phyloP scores from a whole-genome alignment of 2,888 invertebrate species.

The Serripes groenlandicus region DNA sequence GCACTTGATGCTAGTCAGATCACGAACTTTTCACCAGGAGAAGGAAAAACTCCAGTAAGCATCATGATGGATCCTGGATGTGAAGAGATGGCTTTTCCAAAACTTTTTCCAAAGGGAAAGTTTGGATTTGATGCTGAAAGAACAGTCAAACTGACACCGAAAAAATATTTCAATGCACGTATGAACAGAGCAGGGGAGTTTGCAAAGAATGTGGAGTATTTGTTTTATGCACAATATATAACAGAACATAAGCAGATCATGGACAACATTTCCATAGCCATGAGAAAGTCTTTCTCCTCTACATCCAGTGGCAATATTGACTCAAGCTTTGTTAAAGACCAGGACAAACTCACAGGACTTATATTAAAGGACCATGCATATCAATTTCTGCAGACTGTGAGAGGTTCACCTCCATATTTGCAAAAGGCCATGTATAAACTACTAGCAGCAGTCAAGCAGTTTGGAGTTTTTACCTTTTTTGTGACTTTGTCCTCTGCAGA shows the following conservation, averaged over 20 bases:
- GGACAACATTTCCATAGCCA: slow-evolving; percentile 26
- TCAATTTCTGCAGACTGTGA: slow-evolving; percentile 55
- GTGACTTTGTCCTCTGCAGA: slow-evolving; percentile 74
- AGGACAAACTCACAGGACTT: slow-evolving; percentile 25
- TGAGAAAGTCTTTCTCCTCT: slow-evolving; percentile 16
- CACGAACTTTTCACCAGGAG: slow-evolving; percentile 40
- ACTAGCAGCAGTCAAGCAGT: slow-evolving; percentile 65
- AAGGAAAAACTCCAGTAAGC: slow-evolving; percentile 51
- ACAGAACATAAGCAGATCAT: slow-evolving; percentile 44
- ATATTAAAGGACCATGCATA: slow-evolving; percentile 59
- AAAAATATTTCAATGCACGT: slow-evolving; percentile 60
- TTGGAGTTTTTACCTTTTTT: slow-evolving; percentile 47
- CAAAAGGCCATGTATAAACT: slow-evolving; percentile 60
- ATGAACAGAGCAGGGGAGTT: slow-evolving; percentile 42
- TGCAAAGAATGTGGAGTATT: slow-evolving; percentile 52
- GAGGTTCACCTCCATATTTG: slow-evolving; percentile 70
- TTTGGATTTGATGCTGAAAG: slow-evolving; percentile 53
- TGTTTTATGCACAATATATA: slow-evolving; percentile 54
- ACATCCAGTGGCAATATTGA: slow-evolving; percentile 4
- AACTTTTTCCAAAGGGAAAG: slow-evolving; percentile 48
- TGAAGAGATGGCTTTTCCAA: slow-evolving; percentile 54
- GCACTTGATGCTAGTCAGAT: slow-evolving; percentile 42
- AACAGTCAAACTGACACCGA: slow-evolving; percentile 32
- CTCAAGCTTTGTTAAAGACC: slow-evolving; percentile 43
- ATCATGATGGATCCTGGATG: slow-evolving; percentile 47